These are phyloP conservation scores for Poecilia wingei DNA, from an alignment of 2,797 vertebrate species.

Conservation along the genomic window DNA sequence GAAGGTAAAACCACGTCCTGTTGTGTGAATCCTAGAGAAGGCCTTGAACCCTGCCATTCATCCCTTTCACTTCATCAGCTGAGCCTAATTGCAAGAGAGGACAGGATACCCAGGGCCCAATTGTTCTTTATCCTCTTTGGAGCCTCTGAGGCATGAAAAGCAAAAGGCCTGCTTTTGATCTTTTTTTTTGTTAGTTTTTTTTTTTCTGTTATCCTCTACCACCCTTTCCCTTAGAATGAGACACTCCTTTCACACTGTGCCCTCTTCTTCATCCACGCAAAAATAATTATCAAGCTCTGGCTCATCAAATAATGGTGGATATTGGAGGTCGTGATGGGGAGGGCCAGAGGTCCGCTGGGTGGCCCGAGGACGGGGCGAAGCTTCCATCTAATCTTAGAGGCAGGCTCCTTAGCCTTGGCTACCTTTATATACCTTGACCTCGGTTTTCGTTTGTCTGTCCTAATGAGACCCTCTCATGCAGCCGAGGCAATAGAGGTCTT, in stretches of 20 bases:
- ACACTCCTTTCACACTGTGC: constrained; percentile 91
- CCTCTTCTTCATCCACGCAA: constrained; percentile 93
- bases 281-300: constrained; percentile 99
- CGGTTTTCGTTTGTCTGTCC: constrained; percentile 93
- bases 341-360: constrained; percentile 90
- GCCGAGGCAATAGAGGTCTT: constrained; percentile 80
- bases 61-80: constrained; percentile 99
- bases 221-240: constrained; percentile 91
- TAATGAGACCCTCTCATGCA: constrained; percentile 92
- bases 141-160: constrained; percentile 99
- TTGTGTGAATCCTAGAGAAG: constrained; percentile 97
- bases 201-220: constrained; percentile 85
- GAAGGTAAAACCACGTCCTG: constrained; percentile 89
- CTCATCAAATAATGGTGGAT: constrained; percentile 96
- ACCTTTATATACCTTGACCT: constrained; percentile 99
- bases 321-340: constrained; percentile 94
- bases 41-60: constrained; percentile 99
- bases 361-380: constrained; percentile 79
- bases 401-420: constrained; percentile 92
- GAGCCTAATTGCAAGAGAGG: constrained; percentile 99
- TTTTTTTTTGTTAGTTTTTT: constrained; percentile 76
- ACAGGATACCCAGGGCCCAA: constrained; percentile 97
- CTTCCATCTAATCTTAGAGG: constrained; percentile 90
- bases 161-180: constrained; percentile 97
- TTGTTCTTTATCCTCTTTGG: constrained; percentile 99